Evolutionary conservation across 2,888 invertebrate species (phyloP), one percentile per base, ranked within the genome.

Genomic region (Caenorhabditis parvicauda): DNA sequence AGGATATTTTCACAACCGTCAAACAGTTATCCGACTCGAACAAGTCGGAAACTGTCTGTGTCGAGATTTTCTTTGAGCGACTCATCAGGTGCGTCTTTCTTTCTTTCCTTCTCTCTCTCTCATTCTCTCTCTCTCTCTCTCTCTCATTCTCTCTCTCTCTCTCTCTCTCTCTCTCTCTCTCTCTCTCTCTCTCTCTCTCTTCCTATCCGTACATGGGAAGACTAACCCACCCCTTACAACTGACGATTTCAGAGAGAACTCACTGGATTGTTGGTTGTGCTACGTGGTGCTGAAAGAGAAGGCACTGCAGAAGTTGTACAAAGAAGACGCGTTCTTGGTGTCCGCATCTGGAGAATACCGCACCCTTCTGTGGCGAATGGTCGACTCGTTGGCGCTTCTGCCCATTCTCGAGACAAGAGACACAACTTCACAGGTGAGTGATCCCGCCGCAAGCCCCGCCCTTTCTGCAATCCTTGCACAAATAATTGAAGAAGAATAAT

Each of bases 201-300:
- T n/a, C 35, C 35, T 32, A 9, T 32, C 35, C 14, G 9, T 9
- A 32, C 14, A 32, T n/a, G 35, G 9, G 9, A 9, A 9, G 9
- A 32, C 35, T n/a, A 32, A 32, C 35, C 35, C 9, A 32, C 35
- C 35, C 35, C n/a, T n/a, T n/a, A n/a, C 28, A 1, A 9, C 7
- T 22, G 4, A 29, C 9, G 12, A 21, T 50, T 60, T 2, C 63
- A 63, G 67, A 52, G 67, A 67, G 39, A 61, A 67, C 44, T 67
- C 67, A 5, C 47, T 67, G 21, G 91, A 91, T 77, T 90, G 91
- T 29, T 92, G 92, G 91, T 87, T 90, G 67, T 89, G 89, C 55
- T 91, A 90, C 81, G 85, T 92, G 50, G 87, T 90, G 67, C 89
- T 90, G 14, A 87, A 91, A 67, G 91, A 70, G 56, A 70, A 66